Base-by-base conservation (phyloP, 2,888 invertebrate species). In the Pelosia muscerda region DNA sequence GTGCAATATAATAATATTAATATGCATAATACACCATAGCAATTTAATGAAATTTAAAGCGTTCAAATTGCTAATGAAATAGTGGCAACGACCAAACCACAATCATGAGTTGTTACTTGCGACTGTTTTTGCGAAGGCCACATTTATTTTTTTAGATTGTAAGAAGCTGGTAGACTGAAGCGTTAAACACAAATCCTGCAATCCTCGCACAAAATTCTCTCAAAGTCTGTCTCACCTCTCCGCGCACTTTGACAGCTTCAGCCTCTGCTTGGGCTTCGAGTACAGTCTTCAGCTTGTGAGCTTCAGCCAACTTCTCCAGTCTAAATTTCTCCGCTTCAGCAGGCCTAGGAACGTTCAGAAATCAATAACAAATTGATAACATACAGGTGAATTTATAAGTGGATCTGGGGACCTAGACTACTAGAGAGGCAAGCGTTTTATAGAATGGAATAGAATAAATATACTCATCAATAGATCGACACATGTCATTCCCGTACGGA, bases 251-350 rank as follows among this genome's bases (percentile, higher is more conserved):
- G 72, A 96, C 96, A 23, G 99, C 97, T 94, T 99, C 98, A 0
- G 99, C 97, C 87, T 99, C 98, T 0, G 99, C 99, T 88, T 99
- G 98, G 0, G 99, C 99, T 90, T 99, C 99, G 85, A 99, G 96
- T n/a, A 99, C 96, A 9, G 98, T 96, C 80, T 97, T 96, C 86
- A 97, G 95, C 87, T 97, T 96, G 89, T 99, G 98, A 9, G 99
- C 99, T 90, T 99, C 99, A 0, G 99, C 99, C 71, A 99, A 89
- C 91, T 98, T 99, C 90, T 99, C 99, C 81, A 99, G 92, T 75
- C 96, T 97, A 87, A 94, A 97, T 84, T 98, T 99, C 90, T 99
- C 99, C 6, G 99, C 99, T 92, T 99, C 99, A 0, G 99, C 99
- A 9, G 99, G 99, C 88, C 98, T 95, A 82, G n/a, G 23, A 34